Evolutionary conservation across 2,888 invertebrate species (phyloP).

Genomic region (Lycia hirtaria): DNA sequence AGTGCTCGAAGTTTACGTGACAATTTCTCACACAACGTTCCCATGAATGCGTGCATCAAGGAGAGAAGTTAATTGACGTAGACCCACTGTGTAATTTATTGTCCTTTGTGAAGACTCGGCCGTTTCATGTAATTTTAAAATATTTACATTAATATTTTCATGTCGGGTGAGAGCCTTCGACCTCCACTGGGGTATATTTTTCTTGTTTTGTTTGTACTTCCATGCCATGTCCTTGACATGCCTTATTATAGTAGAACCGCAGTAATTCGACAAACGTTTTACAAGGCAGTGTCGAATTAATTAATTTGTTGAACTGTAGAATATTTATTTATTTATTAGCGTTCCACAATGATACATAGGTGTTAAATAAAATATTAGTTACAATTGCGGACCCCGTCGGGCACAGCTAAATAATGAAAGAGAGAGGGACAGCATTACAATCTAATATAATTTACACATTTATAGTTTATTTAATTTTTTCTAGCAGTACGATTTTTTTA

Average conservation of each 20-base stretch:
- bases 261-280: no score
- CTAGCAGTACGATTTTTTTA: no score
- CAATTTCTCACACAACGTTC: slow-evolving; percentile 62
- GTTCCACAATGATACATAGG: no score
- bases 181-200: slow-evolving; percentile 6
- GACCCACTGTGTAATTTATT: slow-evolving; percentile 44
- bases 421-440: no score
- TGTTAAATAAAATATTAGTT: no score
- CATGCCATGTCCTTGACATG: slow-evolving; percentile 13
- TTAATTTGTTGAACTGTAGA: no score
- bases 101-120: slow-evolving; percentile 38
- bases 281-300: no score
- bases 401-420: no score
- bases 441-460: no score
- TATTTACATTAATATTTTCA: slow-evolving; percentile 4
- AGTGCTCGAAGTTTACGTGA: slow-evolving; percentile 57
- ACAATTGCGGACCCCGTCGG: no score
- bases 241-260: slow-evolving; percentile 22
- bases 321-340: no score
- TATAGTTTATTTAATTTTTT: no score
- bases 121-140: slow-evolving; percentile 10
- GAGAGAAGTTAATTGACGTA: slow-evolving; percentile 60
- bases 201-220: slow-evolving; percentile 7
- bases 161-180: slow-evolving; percentile 3
- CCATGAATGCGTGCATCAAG: slow-evolving; percentile 47